A percentile compares a stretch with the other conserved stretches of the same genome.
phyloP scores from a whole-genome alignment of 2,888 invertebrate genomes.

The Acrobasis suavella region DNA sequence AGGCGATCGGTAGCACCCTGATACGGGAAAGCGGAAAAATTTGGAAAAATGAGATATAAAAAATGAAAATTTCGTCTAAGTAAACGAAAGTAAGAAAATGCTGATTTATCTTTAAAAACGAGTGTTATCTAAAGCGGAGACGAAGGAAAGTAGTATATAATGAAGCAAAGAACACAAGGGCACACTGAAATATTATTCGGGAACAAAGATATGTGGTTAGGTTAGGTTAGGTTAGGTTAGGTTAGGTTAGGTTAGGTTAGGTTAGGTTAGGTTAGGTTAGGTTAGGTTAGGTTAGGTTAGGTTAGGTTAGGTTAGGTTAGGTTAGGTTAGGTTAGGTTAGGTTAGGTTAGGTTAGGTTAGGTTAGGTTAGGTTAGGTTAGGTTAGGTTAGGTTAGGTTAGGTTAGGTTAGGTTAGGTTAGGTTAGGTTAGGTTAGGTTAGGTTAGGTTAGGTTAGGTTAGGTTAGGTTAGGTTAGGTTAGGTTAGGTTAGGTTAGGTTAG shows the following conservation, averaged over 20 bases:
- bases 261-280: constrained; percentile 31
- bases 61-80: too few species aligned
- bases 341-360: constrained; percentile 35
- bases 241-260: constrained; percentile 34
- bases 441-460: constrained; percentile 33
- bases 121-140: too few species aligned
- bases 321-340: constrained; percentile 35
- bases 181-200: too few species aligned
- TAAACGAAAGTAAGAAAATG: too few species aligned
- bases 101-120: too few species aligned
- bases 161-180: too few species aligned
- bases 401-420: constrained; percentile 30
- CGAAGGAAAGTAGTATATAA: too few species aligned
- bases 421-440: constrained; percentile 29
- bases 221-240: constrained; percentile 34
- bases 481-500: constrained; percentile 26
- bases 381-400: constrained; percentile 30
- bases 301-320: constrained; percentile 32
- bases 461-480: constrained; percentile 28
- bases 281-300: constrained; percentile 34
- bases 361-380: constrained; percentile 31
- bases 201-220: too few species aligned
- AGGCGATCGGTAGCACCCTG: too few species aligned
- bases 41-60: too few species aligned
- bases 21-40: too few species aligned